These are phyloP conservation scores for Hipparchia semele DNA, from an alignment of 2,888 invertebrate genomes.

Conservation along the genomic window DNA sequence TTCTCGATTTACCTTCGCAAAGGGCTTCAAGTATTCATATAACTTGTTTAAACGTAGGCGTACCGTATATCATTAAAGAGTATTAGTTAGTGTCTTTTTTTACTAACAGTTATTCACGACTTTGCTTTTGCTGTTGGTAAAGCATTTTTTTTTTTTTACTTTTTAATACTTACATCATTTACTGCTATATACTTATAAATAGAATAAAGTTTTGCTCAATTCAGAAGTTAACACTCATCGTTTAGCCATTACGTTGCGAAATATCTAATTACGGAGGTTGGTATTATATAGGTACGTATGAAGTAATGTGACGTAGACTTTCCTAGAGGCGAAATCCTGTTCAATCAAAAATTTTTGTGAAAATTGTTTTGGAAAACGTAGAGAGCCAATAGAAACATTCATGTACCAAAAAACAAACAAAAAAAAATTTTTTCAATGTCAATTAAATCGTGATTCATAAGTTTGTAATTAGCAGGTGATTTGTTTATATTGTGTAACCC, in stretches of 20 bases:
- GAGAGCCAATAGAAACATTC: background rate
- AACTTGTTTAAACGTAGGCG: constrained; percentile 1
- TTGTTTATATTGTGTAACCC: constrained; percentile 50
- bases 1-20: constrained; percentile 14
- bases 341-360: background rate
- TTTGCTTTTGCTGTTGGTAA: background rate
- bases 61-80: background rate
- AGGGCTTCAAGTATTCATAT: constrained; percentile 10
- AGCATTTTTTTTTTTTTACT: background rate
- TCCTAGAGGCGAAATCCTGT: background rate
- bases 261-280: no score
- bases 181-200: no score
- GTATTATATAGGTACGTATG: no score
- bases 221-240: background rate
- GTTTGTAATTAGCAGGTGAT: constrained; percentile 48
- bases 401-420: background rate
- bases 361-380: background rate
- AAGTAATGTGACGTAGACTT: no score
- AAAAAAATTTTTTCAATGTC: constrained; percentile 13
- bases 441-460: constrained; percentile 21
- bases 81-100: background rate
- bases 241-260: no score
- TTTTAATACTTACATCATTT: background rate
- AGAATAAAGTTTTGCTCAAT: background rate
- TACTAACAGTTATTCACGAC: background rate